Percentiles rank a stretch among this genome's conserved stretches.
These are phyloP conservation scores for Drepanosiphum platanoidis DNA, from an alignment of 2,888 invertebrate species.

Conservation along the genomic window DNA sequence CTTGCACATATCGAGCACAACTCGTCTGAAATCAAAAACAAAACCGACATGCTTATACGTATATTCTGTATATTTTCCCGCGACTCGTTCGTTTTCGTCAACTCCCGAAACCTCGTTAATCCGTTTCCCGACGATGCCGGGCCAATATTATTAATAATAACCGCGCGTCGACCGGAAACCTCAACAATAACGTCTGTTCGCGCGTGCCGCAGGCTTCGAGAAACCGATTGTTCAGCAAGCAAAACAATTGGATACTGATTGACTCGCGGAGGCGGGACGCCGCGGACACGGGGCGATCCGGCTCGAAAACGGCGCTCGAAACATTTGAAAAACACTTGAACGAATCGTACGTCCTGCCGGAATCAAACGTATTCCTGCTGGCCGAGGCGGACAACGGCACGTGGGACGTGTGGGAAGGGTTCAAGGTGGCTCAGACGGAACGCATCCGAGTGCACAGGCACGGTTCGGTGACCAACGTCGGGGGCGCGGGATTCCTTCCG, in stretches of 20 bases:
- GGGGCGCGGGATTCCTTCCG: not conserved
- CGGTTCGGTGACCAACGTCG: constrained; percentile 5
- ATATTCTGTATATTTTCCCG: too few relatives aligned
- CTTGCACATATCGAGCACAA: too few relatives aligned
- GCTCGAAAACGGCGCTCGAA: not conserved
- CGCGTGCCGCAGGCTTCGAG: constrained; percentile 8
- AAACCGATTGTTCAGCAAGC: constrained; percentile 45
- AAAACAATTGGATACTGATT: constrained; percentile 53
- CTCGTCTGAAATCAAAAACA: too few relatives aligned
- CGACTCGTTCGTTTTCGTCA: too few relatives aligned
- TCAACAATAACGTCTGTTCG: not conserved
- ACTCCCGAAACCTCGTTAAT: too few relatives aligned
- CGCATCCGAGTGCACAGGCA: not conserved
- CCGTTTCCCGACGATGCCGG: too few relatives aligned
- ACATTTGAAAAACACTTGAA: constrained; percentile 38
- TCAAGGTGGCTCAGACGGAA: not conserved
- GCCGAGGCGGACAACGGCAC: not conserved
- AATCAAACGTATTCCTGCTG: constrained; percentile 32
- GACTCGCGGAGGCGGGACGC: constrained; percentile 6
- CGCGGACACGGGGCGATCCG: not conserved
- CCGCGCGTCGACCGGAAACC: not conserved
- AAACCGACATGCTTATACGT: too few relatives aligned
- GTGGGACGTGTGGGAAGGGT: constrained; percentile 59
- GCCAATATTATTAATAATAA: too few relatives aligned
- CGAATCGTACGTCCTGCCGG: constrained; percentile 34